These are phyloP conservation scores for Seriola quinqueradiata DNA, from an alignment of 2,113 vertebrate species.

Conservation along the genomic window DNA sequence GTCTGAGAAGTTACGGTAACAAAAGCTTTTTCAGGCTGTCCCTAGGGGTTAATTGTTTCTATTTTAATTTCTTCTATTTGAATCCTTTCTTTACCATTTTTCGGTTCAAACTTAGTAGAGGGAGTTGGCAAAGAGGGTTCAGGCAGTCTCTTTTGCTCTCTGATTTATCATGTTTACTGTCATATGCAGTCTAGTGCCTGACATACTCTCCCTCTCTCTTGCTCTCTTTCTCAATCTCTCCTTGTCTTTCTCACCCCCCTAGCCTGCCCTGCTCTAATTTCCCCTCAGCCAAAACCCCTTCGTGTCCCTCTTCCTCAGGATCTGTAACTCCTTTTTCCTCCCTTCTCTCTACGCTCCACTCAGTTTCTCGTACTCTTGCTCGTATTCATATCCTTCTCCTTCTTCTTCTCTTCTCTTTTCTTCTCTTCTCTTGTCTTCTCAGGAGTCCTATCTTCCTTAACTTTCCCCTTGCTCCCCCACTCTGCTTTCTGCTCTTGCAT, in stretches of 20 bases:
- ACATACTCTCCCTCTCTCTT: conserved; percentile 12
- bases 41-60: not conserved
- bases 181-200: conserved; percentile 14
- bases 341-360: conserved; percentile 7
- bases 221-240: conserved; percentile 3
- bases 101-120: not conserved
- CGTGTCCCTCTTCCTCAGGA: conserved; percentile 66
- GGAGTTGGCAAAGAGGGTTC: not conserved
- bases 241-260: conserved; percentile 30
- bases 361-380: conserved; percentile 2
- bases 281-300: conserved; percentile 53
- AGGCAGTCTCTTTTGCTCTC: not conserved
- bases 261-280: conserved; percentile 50
- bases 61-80: not conserved
- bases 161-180: conserved; percentile 45
- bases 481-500: conserved; percentile 52
- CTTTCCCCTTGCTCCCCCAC: conserved; percentile 25
- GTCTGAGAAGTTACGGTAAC: not conserved
- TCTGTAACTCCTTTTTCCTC: conserved; percentile 43
- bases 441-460: conserved; percentile 25
- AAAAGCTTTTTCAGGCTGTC: not conserved
- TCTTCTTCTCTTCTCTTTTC: conserved; percentile 24
- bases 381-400: conserved; percentile 17
- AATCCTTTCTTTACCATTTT: not conserved
- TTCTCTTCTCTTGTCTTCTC: conserved; percentile 18